These are phyloP conservation scores for Rhinoderma darwinii DNA, from an alignment of 2,113 vertebrate genomes.

Conservation along the genomic window DNA sequence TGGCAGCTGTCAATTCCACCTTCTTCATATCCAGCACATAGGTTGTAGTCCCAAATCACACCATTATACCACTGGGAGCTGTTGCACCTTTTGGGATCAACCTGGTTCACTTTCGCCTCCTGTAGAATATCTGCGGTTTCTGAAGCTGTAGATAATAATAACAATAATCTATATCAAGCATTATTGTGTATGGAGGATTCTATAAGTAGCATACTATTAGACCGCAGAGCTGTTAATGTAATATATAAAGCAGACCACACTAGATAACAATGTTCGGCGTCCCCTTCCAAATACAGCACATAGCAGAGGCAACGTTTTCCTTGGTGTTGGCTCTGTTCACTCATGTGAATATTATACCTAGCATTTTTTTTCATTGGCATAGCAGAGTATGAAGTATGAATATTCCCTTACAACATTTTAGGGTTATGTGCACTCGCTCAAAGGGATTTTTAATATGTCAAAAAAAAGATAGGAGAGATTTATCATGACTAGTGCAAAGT, in stretches of 20 bases:
- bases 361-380: neutral
- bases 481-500: no score
- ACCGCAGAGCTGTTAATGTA: neutral
- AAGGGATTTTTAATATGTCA: no score
- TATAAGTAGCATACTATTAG: neutral
- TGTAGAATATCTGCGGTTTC: constrained; percentile 44
- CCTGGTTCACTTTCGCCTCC: constrained; percentile 46
- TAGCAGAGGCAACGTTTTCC: neutral
- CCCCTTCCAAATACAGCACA: neutral
- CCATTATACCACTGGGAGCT: constrained; percentile 30
- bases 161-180: neutral
- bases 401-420: neutral
- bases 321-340: neutral
- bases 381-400: neutral
- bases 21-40: constrained; percentile 55
- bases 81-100: neutral
- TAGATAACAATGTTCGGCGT: neutral
- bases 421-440: no score
- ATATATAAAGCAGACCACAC: neutral
- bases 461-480: no score
- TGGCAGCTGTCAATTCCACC: constrained; percentile 52
- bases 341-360: no score
- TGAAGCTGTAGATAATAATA: neutral
- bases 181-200: neutral
- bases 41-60: neutral